Evolutionary conservation across 2,888 invertebrate species (phyloP), one percentile per base, ranked within the genome.

Genomic region (Hoplodrina blanda): DNA sequence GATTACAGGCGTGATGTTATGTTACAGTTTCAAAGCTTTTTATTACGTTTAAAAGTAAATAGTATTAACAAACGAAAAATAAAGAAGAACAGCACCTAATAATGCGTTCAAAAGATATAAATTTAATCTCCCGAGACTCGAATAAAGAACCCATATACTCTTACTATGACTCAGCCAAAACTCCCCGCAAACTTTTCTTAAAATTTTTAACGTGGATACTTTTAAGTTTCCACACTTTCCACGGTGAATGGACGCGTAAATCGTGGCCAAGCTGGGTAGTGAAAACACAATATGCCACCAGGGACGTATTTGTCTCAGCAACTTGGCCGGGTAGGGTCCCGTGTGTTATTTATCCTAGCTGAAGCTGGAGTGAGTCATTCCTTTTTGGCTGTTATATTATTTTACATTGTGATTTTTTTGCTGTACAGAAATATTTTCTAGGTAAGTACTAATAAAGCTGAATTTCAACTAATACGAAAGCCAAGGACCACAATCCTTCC

Each of bases 301-400:
- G 87, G 86, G 86, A 84, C 69, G 63, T 73, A 88, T 88, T 88
- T 87, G 86, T 88, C 85, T 84, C 81, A 56, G 72, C 69, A 81
- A 75, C 79, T 83, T 76, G 78, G 73, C 56, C 41, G 72, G 62
- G 55, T 52, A 73, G 60, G 67, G 68, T 74, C 79, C 68, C 52
- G 63, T 61, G 65, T 69, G 80, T 75, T 78, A 84, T 87, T 88
- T 83, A 82, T 82, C 73, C 78, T 67, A 83, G 74, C 61, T 5
- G 61, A 52, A 46, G 4, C 57, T 46, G 41, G 54, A 69, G 57
- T 46, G 59, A 66, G 20, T 10, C 62, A 13, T 54, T 37, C 33
- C 25, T 54, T 78, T 76, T 71, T 49, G 59, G 77, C n/a, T 54
- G 60, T 53, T 49, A 60, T 66, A 46, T 50, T 61, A 44, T 73